Conservation (phyloP, 2,113 vertebrate genomes). For the Apodemus sylvaticus region DNA sequence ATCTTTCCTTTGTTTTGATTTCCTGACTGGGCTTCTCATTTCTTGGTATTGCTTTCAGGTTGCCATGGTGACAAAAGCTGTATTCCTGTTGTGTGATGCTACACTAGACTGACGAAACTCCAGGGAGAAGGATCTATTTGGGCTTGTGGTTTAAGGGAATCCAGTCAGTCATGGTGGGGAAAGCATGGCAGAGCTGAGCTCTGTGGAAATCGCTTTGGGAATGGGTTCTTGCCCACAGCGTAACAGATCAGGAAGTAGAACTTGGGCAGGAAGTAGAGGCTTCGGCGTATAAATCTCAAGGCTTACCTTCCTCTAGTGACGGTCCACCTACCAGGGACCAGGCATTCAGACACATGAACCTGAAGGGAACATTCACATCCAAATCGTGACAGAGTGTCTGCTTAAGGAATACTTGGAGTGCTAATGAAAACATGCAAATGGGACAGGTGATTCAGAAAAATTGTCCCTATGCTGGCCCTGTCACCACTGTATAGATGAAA, state of each 20-base stretch:
- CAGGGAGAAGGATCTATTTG: neutral
- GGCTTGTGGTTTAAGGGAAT: neutral
- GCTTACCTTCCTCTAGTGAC: neutral
- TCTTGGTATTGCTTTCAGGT: neutral
- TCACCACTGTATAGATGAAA: neutral
- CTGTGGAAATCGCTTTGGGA: no score
- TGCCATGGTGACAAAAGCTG: neutral
- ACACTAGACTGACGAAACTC: neutral
- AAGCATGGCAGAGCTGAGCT: neutral
- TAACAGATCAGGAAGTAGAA: neutral
- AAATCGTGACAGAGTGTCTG: no score
- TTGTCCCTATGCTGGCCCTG: rapidly evolving
- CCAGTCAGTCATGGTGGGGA: neutral
- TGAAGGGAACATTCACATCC: neutral
- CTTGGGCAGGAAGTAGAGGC: neutral
- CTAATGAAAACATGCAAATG: neutral
- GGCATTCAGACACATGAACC: neutral
- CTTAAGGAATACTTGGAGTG: rapidly evolving
- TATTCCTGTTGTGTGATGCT: neutral
- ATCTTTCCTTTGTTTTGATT: neutral
- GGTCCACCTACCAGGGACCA: no score
- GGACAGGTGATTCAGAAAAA: neutral
- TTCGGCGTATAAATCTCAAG: neutral
- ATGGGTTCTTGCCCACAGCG: neutral
- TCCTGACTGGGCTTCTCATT: neutral